Percentiles rank a stretch among this genome's conserved stretches.
These are phyloP conservation scores for Psilopogon haemacephalus DNA, from an alignment of 2,113 vertebrate genomes.

Conservation along the genomic window DNA sequence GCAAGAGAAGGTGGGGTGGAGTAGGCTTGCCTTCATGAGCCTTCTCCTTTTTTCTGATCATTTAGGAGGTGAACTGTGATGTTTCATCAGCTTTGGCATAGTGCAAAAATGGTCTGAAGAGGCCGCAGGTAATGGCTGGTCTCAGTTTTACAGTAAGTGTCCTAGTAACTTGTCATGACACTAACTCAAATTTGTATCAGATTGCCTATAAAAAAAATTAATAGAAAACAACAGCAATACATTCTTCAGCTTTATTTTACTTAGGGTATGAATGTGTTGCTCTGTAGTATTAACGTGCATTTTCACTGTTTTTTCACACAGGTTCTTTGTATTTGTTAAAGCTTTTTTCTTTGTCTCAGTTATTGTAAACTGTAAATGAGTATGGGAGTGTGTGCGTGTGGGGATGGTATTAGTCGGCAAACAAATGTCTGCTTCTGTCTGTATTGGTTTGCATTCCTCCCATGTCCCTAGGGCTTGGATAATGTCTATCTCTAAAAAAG, in stretches of 20 bases:
- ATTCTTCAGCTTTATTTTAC: not conserved
- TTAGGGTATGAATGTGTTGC: not conserved
- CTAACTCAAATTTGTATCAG: conserved; percentile 4
- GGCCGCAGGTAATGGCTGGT: conserved; percentile 31
- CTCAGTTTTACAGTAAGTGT: conserved; percentile 41
- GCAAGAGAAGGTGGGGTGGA: not conserved
- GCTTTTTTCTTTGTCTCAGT: not conserved
- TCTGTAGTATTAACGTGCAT: conserved; percentile 25
- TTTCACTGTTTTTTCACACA: conserved; percentile 10
- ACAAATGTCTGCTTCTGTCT: conserved; percentile 53
- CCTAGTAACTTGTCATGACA: conserved; percentile 53
- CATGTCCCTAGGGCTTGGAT: conserved; percentile 44
- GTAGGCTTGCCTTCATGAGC: not conserved
- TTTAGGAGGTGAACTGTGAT: not conserved
- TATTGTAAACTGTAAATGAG: conserved; percentile 45
- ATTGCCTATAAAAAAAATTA: conserved; percentile 31
- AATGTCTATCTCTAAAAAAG: conserved; percentile 64
- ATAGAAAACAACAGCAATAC: not conserved
- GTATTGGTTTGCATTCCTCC: conserved; percentile 29
- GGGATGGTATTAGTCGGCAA: conserved; percentile 13
- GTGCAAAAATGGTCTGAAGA: not conserved
- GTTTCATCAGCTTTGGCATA: not conserved
- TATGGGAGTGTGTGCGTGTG: not conserved
- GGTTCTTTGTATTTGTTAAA: conserved; percentile 17
- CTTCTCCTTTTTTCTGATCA: conserved; percentile 10